phyloP scores from a whole-genome alignment of 2,113 vertebrate species.

The Gallinago paraguaiae region DNA sequence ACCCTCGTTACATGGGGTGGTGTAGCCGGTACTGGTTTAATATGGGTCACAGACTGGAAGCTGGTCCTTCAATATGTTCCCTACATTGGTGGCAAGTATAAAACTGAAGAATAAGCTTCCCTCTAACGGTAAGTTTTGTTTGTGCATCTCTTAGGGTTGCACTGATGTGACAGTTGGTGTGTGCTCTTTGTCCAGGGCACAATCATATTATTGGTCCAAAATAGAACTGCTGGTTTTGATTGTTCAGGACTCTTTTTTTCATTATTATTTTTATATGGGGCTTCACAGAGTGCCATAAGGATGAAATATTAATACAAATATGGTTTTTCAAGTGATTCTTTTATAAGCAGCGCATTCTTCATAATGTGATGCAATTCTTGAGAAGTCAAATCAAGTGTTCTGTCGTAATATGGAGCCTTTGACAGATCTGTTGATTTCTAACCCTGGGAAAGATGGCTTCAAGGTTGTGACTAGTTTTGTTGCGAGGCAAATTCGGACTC shows the following conservation, averaged over 20 bases:
- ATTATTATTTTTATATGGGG: no score
- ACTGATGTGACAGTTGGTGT: background rate
- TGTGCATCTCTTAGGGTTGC: background rate
- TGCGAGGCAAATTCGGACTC: background rate
- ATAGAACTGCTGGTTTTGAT: background rate
- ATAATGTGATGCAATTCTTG: background rate
- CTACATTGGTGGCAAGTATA: conserved; percentile 89
- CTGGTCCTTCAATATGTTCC: conserved; percentile 90
- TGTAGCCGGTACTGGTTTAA: conserved; percentile 77
- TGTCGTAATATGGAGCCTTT: background rate
- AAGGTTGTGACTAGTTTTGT: background rate
- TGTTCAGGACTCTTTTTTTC: fast-evolving
- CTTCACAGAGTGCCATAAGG: background rate
- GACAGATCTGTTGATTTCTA: background rate
- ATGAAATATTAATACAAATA: background rate
- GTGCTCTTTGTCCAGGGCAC: background rate
- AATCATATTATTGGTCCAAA: fast-evolving
- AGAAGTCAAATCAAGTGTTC: background rate
- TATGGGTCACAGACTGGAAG: conserved; percentile 91
- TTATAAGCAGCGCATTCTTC: background rate
- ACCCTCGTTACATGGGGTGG: conserved; percentile 81
- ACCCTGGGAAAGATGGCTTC: background rate
- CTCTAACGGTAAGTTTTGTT: conserved; percentile 37
- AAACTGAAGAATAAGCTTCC: conserved; percentile 75
- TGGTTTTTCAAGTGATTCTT: background rate